Percentiles rank a stretch among this genome's conserved stretches.
Evolutionary conservation across 1,140 invertebrate species (phyloP).

Genomic region (Subanguina moxae): DNA sequence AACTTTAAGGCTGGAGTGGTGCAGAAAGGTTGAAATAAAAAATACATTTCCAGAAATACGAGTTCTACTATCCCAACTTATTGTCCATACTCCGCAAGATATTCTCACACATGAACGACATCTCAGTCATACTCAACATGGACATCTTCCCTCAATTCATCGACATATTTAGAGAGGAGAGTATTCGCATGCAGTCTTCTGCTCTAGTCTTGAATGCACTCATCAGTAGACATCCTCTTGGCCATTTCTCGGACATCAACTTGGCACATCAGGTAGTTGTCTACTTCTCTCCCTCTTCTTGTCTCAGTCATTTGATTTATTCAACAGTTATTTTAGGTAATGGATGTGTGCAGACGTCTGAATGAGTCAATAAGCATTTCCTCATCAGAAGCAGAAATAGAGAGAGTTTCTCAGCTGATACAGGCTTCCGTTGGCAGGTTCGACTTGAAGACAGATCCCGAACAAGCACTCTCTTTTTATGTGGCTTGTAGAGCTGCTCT

Average conservation of each 20-base stretch:
- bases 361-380: conserved; percentile 33
- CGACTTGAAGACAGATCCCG: conserved; percentile 32
- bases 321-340: conserved; percentile 14
- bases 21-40: no score
- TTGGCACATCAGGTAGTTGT: conserved; percentile 41
- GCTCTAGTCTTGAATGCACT: conserved; percentile 22
- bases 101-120: conserved; percentile 10
- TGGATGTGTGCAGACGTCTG: conserved; percentile 41
- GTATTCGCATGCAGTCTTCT: conserved; percentile 15
- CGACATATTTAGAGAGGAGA: conserved; percentile 29
- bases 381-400: conserved; percentile 24
- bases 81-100: conserved; percentile 29
- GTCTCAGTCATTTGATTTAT: not conserved
- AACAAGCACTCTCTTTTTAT: conserved; percentile 38
- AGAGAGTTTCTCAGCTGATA: conserved; percentile 21
- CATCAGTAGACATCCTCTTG: conserved; percentile 22
- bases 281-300: not conserved
- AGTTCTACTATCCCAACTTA: conserved; percentile 14
- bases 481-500: conserved; percentile 40
- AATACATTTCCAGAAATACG: conserved; percentile 21
- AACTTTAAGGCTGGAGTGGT: no score
- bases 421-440: conserved; percentile 32
- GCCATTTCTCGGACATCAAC: conserved; percentile 21
- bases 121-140: conserved; percentile 22
- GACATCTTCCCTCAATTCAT: conserved; percentile 38